A percentile compares a stretch with the other conserved stretches of the same genome.
These are phyloP conservation scores for Drosophila percnosoma DNA, from an alignment of 2,888 invertebrate species.

Conservation along the genomic window DNA sequence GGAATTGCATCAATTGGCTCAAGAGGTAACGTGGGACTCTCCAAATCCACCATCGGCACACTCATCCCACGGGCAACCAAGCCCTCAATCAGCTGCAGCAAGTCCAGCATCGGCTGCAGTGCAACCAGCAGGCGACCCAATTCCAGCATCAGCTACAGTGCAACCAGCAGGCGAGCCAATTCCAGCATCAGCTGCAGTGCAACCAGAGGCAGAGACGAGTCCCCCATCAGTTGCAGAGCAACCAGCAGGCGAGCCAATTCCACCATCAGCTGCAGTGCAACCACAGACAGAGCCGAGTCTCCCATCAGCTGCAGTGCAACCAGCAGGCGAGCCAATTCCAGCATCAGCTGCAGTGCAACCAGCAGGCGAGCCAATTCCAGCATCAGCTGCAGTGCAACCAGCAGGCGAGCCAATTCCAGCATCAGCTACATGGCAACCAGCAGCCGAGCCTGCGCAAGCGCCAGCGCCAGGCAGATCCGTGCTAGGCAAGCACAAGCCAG, in stretches of 20 bases:
- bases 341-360: not conserved
- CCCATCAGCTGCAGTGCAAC: not conserved
- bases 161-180: too few relatives aligned
- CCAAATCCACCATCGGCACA: not conserved
- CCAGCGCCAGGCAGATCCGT: not conserved
- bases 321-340: too few relatives aligned
- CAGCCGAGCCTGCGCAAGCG: not conserved
- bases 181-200: too few relatives aligned
- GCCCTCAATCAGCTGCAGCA: not conserved
- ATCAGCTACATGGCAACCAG: not conserved
- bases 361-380: too few relatives aligned
- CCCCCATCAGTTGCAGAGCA: too few relatives aligned
- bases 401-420: not conserved
- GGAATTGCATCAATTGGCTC: not conserved
- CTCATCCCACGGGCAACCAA: not conserved
- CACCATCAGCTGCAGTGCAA: too few relatives aligned
- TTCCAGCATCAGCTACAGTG: not conserved
- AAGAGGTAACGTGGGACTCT: not conserved
- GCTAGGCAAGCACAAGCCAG: constrained; percentile 1
- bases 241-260: not conserved
- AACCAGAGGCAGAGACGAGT: too few relatives aligned
- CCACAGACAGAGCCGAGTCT: not conserved
- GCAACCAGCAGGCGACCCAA: too few relatives aligned
- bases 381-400: not conserved
- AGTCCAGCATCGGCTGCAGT: too few relatives aligned